Evolutionary conservation across 2,113 vertebrate genomes (phyloP), one percentile per base, ranked within the genome.

Genomic region (Nothoprocta pentlandii): DNA sequence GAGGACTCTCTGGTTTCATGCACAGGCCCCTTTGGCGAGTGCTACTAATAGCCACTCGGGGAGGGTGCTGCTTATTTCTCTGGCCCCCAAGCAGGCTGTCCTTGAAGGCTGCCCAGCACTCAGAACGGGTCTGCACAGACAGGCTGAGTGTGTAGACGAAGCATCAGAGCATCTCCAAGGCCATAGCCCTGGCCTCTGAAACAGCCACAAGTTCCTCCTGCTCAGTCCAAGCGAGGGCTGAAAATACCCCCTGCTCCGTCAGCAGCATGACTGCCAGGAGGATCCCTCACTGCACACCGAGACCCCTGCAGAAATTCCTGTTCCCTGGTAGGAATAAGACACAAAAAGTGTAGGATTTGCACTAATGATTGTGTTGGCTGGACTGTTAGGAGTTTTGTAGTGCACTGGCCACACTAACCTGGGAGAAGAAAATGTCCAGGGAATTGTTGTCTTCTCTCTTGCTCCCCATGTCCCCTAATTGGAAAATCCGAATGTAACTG

Each of bases 401-500:
- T 88, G 56, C 20, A 32, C 44, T 89, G 68, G 64, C 78, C 62
- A 56, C 1, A 3, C 56, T 80, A 63, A 67, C 6, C 41, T 11
- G 3, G 23, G 34, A 93, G 47, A 53, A 74, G 30, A 87, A 80
- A 23, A 54, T 80, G 42, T 70, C 39, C 69, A 61, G 54, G 30
- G 56, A 74, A 10, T 15, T 87, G 83, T 61, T 56, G 75, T 93
- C 85, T 95, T 58, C 34, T 78, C 20, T 80, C 34, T 67, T 83
- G 25, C 17, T 86, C 46, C 59, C 44, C 47, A 34, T 32, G 51
- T 70, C 21, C 9, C 12, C 23, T 66, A 85, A 59, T 3, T 82
- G 86, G 92, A 86, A 87, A 95, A 85, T 87, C 44, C 80, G 61
- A 68, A 85, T 66, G 39, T 71, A 79, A 80, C 22, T 88, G 51